Evolutionary conservation across 2,797 vertebrate genomes (phyloP).

Genomic region (Phrynocephalus vlangalii): DNA sequence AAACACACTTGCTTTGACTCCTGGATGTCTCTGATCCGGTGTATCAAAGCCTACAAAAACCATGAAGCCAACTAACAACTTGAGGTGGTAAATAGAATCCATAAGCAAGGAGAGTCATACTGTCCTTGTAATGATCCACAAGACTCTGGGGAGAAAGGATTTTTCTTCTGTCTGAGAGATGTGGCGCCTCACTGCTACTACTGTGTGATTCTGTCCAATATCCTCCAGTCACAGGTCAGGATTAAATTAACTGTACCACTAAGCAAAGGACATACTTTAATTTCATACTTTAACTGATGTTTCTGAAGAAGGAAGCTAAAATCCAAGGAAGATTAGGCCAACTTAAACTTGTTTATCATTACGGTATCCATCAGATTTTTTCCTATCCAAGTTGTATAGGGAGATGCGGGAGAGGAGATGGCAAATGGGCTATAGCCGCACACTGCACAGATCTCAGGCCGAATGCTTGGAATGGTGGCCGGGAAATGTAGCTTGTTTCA

Average conservation of each 20-base stretch:
- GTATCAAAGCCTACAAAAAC: not conserved
- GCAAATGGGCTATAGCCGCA: no score
- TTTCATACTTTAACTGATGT: not conserved
- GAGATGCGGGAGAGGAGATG: not conserved
- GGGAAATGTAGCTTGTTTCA: not conserved
- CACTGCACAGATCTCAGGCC: not conserved
- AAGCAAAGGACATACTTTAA: not conserved
- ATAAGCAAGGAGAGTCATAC: not conserved
- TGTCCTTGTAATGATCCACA: not conserved
- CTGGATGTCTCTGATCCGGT: not conserved
- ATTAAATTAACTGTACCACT: not conserved
- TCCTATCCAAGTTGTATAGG: no score
- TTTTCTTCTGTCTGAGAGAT: not conserved
- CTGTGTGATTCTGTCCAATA: not conserved
- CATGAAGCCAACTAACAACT: no score
- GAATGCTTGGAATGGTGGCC: not conserved
- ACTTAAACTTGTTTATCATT: no score
- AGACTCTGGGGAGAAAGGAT: not conserved
- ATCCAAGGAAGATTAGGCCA: no score
- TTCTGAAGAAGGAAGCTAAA: not conserved
- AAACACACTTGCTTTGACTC: not conserved
- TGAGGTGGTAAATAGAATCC: no score
- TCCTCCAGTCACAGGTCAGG: slow-evolving; percentile 17
- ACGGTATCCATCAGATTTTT: no score
- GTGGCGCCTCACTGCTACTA: not conserved